phyloP scores from a whole-genome alignment of 2,113 vertebrate species.

The Fulica atra region DNA sequence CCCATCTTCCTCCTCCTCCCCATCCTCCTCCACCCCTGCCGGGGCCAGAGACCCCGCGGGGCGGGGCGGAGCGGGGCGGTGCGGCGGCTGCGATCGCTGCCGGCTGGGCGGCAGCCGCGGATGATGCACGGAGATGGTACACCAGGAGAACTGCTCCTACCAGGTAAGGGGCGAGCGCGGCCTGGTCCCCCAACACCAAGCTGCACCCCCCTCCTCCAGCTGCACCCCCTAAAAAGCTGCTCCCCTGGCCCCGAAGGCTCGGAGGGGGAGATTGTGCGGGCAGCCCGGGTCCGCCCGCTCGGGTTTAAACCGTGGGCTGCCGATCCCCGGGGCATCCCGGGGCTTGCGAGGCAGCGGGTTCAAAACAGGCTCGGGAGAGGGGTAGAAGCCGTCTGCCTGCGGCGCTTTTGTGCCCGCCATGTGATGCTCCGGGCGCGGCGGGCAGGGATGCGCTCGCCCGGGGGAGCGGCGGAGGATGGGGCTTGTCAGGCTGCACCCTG shows the following conservation, averaged over 20 bases:
- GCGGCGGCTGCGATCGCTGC: slow-evolving; percentile 55
- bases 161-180: slow-evolving; percentile 79
- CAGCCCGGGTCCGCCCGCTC: neutral
- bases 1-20: neutral
- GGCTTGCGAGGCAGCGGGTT: neutral
- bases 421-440: neutral
- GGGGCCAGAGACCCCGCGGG: slow-evolving; percentile 47
- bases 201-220: no score
- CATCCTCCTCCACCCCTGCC: slow-evolving; percentile 19
- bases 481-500: neutral
- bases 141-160: slow-evolving; percentile 93
- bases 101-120: slow-evolving; percentile 69
- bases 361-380: neutral
- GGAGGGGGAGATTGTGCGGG: neutral
- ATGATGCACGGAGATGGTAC: slow-evolving; percentile 95
- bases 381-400: neutral
- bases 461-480: neutral
- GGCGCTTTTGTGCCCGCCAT: neutral
- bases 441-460: neutral
- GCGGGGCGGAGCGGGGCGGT: neutral
- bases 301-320: neutral
- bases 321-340: neutral
- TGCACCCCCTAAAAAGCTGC: no score
- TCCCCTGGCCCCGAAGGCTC: neutral
- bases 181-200: neutral